phyloP scores from a whole-genome alignment of 2,113 vertebrate species.

The Amphiprion percula region DNA sequence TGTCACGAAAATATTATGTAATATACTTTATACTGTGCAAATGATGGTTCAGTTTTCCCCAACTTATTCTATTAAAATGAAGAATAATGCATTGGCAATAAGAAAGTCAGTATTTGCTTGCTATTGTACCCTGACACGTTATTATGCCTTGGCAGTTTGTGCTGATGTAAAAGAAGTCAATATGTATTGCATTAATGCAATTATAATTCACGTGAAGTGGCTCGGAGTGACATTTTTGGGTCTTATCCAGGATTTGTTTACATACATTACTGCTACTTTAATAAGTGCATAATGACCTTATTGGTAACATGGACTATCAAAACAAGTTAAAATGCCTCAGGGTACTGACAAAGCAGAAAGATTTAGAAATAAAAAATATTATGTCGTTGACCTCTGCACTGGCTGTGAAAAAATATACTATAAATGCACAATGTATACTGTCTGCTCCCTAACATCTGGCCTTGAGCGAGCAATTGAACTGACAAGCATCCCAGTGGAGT shows the following conservation, averaged over 20 bases:
- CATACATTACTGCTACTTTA: slow-evolving; percentile 19
- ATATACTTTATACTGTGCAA: slow-evolving; percentile 2
- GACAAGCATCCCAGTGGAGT: slow-evolving; percentile 27
- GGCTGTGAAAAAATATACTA: neutral
- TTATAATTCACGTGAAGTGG: slow-evolving; percentile 38
- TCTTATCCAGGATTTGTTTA: slow-evolving; percentile 35
- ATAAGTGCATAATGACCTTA: neutral
- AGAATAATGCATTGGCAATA: slow-evolving; percentile 23
- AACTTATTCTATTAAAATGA: slow-evolving; percentile 19
- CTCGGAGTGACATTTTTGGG: slow-evolving; percentile 10
- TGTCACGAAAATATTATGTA: neutral
- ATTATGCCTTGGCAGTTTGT: slow-evolving; percentile 5
- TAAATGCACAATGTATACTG: neutral
- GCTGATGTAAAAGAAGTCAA: slow-evolving; percentile 42
- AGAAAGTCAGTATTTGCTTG: neutral
- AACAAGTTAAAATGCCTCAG: neutral
- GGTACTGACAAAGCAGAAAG: neutral
- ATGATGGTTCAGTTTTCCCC: neutral
- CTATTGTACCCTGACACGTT: slow-evolving; percentile 3
- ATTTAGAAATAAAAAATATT: neutral
- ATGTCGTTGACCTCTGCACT: neutral
- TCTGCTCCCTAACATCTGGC: slow-evolving; percentile 28
- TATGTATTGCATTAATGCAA: slow-evolving; percentile 32
- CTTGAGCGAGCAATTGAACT: slow-evolving; percentile 23
- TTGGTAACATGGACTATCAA: neutral